Evolutionary conservation across 2,797 vertebrate species (phyloP).

Genomic region (Sebastes kiyomatsui): DNA sequence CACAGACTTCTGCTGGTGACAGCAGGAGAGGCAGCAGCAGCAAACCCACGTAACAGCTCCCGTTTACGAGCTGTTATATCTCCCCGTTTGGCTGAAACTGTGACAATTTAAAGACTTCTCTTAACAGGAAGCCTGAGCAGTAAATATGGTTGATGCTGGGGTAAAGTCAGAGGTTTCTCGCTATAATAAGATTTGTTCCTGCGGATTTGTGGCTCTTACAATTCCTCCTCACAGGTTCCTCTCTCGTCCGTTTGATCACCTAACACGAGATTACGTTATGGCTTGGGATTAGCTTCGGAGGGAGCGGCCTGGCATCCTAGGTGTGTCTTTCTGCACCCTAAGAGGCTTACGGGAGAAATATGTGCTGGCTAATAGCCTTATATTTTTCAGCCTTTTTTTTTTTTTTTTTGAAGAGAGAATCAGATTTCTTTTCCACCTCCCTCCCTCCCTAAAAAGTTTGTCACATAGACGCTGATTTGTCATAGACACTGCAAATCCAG

Average conservation of each 20-base stretch:
- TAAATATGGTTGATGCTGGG: slow-evolving; percentile 56
- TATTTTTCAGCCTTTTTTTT: slow-evolving; percentile 57
- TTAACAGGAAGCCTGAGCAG: slow-evolving; percentile 41
- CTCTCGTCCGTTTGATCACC: slow-evolving; percentile 83
- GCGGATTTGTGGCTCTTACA: slow-evolving; percentile 80
- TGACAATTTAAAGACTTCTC: slow-evolving; percentile 65
- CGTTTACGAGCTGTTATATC: slow-evolving; percentile 54
- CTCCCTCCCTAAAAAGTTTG: slow-evolving; percentile 71
- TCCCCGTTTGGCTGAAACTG: slow-evolving; percentile 40
- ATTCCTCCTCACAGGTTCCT: slow-evolving; percentile 75
- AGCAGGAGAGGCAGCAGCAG: slow-evolving; percentile 57
- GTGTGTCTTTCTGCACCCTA: slow-evolving; percentile 81
- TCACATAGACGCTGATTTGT: slow-evolving; percentile 73
- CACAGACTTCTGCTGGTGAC: slow-evolving; percentile 52
- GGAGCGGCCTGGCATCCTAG: slow-evolving; percentile 77
- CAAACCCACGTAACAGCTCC: slow-evolving; percentile 44
- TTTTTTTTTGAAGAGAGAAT: slow-evolving; percentile 62
- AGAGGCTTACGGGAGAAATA: slow-evolving; percentile 83
- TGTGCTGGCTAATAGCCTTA: slow-evolving; percentile 80
- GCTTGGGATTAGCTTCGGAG: slow-evolving; percentile 77
- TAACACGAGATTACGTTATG: slow-evolving; percentile 81
- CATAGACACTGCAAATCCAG: slow-evolving; percentile 75
- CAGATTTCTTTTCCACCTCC: slow-evolving; percentile 50
- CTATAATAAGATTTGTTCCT: slow-evolving; percentile 85
- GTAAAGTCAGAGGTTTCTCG: slow-evolving; percentile 63